Conservation (phyloP, 1,140 invertebrate species). For the Acromyrmex charruanus region DNA sequence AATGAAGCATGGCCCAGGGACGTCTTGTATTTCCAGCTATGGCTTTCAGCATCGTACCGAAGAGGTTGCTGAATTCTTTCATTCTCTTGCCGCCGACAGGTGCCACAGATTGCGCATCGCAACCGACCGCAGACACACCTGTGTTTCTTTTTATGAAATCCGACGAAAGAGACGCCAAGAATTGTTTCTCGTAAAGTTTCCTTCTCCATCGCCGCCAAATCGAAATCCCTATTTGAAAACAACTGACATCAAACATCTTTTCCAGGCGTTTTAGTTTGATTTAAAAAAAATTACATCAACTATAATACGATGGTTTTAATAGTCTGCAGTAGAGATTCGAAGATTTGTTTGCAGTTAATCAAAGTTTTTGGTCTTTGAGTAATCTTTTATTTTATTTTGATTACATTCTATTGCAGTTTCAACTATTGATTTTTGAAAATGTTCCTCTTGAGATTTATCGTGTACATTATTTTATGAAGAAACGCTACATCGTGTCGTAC, state of each 20-base stretch:
- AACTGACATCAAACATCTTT: conserved; percentile 12
- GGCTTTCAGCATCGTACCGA: conserved; percentile 53
- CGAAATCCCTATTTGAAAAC: not conserved
- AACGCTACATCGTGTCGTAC: conserved; percentile 41
- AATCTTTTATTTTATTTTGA: not conserved
- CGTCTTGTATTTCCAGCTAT: conserved; percentile 60
- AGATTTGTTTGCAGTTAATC: not conserved
- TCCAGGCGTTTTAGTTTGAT: not conserved
- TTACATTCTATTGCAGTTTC: not conserved
- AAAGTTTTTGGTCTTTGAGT: not conserved
- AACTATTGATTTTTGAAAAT: conserved; percentile 15
- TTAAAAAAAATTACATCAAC: not conserved
- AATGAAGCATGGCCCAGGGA: conserved; percentile 68
- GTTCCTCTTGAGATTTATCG: conserved; percentile 16
- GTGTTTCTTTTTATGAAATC: conserved; percentile 75
- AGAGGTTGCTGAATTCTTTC: conserved; percentile 62
- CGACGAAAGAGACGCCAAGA: conserved; percentile 25
- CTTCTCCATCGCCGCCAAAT: not conserved
- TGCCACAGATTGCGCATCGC: conserved; percentile 70
- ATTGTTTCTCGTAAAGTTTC: conserved; percentile 63
- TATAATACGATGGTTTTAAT: not conserved
- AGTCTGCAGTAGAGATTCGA: not conserved
- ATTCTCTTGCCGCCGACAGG: conserved; percentile 65
- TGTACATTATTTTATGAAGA: conserved; percentile 28
- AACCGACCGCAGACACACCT: conserved; percentile 52